Percentiles rank a stretch among this genome's conserved stretches.
phyloP scores from a whole-genome alignment of 2,888 invertebrate species.

The Heliconius erato region DNA sequence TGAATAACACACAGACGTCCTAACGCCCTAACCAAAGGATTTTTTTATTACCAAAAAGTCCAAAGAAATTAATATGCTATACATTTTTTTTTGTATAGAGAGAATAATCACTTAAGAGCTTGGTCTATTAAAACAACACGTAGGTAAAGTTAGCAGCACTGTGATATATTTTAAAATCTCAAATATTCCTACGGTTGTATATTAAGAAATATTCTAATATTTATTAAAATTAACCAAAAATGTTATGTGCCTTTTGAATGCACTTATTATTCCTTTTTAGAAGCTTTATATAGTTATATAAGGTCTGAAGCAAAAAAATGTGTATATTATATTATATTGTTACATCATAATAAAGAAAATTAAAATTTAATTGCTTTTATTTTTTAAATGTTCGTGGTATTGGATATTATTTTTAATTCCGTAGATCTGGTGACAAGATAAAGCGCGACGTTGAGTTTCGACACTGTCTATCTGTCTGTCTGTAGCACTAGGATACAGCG shows the following conservation, averaged over 20 bases:
- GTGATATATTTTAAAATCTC: slow-evolving; percentile 10
- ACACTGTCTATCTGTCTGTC: too few species aligned
- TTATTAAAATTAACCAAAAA: background rate
- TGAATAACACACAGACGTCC: too few species aligned
- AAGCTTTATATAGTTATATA: slow-evolving; percentile 3
- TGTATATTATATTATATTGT: background rate
- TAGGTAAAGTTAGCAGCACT: slow-evolving; percentile 2
- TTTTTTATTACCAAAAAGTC: too few species aligned
- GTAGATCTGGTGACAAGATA: too few species aligned
- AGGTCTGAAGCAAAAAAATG: background rate
- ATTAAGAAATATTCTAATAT: background rate
- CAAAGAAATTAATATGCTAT: too few species aligned
- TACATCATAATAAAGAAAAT: background rate
- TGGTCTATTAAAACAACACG: background rate
- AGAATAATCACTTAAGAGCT: background rate
- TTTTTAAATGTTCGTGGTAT: background rate
- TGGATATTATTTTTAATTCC: too few species aligned
- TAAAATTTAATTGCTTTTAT: background rate
- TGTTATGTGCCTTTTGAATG: slow-evolving; percentile 16
- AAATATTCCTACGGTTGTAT: too few species aligned
- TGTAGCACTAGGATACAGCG: too few species aligned
- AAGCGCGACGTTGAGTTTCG: too few species aligned
- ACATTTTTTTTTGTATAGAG: too few species aligned
- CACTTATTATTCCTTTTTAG: slow-evolving; percentile 21
- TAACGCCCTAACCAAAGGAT: too few species aligned